These are phyloP conservation scores for Passer domesticus DNA, from an alignment of 2,113 vertebrate genomes.

Conservation along the genomic window DNA sequence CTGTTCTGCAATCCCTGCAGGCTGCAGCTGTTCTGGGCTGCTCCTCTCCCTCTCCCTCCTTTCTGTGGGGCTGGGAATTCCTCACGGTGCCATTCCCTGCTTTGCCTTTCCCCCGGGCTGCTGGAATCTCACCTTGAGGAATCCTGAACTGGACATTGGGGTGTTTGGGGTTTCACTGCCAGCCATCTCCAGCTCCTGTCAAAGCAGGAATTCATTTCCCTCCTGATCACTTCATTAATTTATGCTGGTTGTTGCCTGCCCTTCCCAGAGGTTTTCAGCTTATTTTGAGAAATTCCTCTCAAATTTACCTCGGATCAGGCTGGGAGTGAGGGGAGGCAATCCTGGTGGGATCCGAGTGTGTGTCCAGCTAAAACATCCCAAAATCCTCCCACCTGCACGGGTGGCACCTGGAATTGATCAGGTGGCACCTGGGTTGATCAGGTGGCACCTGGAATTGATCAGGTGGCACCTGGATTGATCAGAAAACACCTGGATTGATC, in stretches of 20 bases:
- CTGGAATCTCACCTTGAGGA: neutral
- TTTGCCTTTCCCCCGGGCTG: neutral
- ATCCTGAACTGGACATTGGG: fast-evolving
- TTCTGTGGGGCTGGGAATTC: neutral
- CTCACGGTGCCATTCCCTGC: neutral
- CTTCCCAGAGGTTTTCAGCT: neutral
- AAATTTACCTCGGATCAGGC: neutral
- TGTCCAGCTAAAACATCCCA: no score
- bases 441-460: neutral
- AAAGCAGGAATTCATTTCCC: neutral
- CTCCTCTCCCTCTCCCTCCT: neutral
- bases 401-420: neutral
- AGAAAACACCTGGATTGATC: no score
- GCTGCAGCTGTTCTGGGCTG: slow-evolving; percentile 71
- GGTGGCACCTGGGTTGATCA: neutral
- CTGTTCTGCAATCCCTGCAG: slow-evolving; percentile 47
- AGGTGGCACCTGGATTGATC: neutral
- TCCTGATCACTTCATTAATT: neutral
- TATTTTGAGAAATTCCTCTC: neutral
- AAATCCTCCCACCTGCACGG: neutral
- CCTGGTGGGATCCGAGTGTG: neutral
- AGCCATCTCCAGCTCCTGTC: neutral
- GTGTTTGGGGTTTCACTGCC: neutral
- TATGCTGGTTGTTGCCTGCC: neutral
- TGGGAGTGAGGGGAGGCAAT: neutral